Percentiles rank a stretch among this genome's conserved stretches.
These are phyloP conservation scores for Pipistrellus pipistrellus DNA, from an alignment of 2,797 vertebrate species.

Conservation along the genomic window DNA sequence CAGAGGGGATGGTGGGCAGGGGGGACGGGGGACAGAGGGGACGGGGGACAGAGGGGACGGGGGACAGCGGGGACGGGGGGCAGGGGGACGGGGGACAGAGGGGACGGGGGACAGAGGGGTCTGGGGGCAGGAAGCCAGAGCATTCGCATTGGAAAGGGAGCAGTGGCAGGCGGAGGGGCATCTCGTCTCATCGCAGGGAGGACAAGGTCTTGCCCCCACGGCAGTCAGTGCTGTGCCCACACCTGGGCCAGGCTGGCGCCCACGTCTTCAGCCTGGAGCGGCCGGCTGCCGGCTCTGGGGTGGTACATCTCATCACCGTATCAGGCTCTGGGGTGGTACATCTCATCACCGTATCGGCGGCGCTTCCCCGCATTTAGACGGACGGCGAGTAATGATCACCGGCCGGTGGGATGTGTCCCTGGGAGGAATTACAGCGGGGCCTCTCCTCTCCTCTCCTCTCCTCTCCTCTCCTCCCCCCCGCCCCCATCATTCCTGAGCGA, in stretches of 20 bases:
- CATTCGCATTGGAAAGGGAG: rapidly evolving
- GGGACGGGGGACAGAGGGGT: neutral
- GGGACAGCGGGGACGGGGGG: neutral
- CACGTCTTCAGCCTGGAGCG: conserved; percentile 60
- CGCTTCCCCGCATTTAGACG: conserved; percentile 79
- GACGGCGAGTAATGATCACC: conserved; percentile 84
- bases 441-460: conserved; percentile 70
- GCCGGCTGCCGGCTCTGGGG: conserved; percentile 61
- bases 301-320: conserved; percentile 66
- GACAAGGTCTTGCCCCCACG: too few relatives aligned
- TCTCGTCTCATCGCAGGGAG: neutral
- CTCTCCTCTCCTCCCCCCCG: conserved; percentile 73
- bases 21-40: neutral
- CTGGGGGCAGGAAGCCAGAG: too few relatives aligned
- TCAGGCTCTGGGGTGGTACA: too few relatives aligned
- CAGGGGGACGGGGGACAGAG: neutral
- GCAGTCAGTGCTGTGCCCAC: neutral
- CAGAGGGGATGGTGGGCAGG: neutral
- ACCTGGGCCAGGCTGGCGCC: neutral
- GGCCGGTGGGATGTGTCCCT: conserved; percentile 85
- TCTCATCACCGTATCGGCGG: conserved; percentile 70
- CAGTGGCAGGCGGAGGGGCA: neutral
- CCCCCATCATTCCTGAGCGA: conserved; percentile 85
- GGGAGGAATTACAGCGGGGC: conserved; percentile 82
- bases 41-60: neutral